Evolutionary conservation across 2,888 invertebrate species (phyloP).

Genomic region (Brenthis hecate): DNA sequence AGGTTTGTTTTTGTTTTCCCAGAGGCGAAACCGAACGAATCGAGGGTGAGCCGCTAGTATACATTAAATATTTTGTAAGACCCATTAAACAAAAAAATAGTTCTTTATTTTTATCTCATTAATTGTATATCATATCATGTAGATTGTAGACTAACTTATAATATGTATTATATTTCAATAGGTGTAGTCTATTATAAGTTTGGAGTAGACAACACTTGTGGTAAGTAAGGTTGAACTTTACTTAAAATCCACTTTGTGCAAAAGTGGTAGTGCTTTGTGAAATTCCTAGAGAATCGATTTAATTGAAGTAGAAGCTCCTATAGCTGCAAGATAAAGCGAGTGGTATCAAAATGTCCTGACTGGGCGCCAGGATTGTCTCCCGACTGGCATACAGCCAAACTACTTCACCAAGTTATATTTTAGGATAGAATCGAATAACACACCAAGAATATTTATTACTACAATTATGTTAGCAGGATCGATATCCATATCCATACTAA

Average conservation of each 20-base stretch:
- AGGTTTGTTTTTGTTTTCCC: too few species aligned
- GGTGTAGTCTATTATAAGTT: not conserved
- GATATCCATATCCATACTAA: too few species aligned
- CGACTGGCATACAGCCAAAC: slow-evolving; percentile 68
- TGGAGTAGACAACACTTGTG: not conserved
- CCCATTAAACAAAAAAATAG: too few species aligned
- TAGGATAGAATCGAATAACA: slow-evolving; percentile 47
- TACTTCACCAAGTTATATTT: slow-evolving; percentile 48
- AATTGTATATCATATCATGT: too few species aligned
- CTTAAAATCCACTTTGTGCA: slow-evolving; percentile 26
- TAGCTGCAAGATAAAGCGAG: slow-evolving; percentile 52
- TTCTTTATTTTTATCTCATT: too few species aligned
- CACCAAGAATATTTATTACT: slow-evolving; percentile 36
- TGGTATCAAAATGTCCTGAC: slow-evolving; percentile 67
- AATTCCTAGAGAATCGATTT: slow-evolving; percentile 41
- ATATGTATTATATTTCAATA: too few species aligned
- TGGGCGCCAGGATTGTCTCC: slow-evolving; percentile 67
- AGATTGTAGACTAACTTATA: too few species aligned
- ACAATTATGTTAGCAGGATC: slow-evolving; percentile 22
- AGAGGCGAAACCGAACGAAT: too few species aligned
- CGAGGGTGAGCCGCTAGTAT: too few species aligned
- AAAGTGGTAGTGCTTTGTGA: slow-evolving; percentile 31
- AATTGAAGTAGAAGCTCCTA: slow-evolving; percentile 41
- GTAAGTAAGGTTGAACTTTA: slow-evolving; percentile 15
- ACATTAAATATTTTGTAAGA: too few species aligned